Percentiles rank a stretch among this genome's conserved stretches.
Conservation (phyloP, 2,888 invertebrate species). For the Macaria liturata region DNA sequence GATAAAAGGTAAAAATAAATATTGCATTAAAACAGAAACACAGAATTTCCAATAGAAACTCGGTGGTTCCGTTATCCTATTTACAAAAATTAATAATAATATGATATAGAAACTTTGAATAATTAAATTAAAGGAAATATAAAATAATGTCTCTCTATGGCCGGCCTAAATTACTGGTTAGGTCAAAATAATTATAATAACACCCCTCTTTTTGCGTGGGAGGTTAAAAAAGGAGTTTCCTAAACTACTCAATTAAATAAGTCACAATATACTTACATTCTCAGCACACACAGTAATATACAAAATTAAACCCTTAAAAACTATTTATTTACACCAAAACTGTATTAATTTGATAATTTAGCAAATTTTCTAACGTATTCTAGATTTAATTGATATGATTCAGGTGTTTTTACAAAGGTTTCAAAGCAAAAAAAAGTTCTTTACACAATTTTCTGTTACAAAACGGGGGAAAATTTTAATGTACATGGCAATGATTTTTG, state of each 20-base stretch:
- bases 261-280: slow-evolving; percentile 69
- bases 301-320: slow-evolving; percentile 58
- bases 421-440: slow-evolving; percentile 46
- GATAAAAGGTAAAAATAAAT: slow-evolving; percentile 17
- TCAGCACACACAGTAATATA: slow-evolving; percentile 69
- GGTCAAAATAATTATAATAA: slow-evolving; percentile 10
- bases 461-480: slow-evolving; percentile 26
- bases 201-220: no score
- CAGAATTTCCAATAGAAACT: slow-evolving; percentile 14
- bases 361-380: slow-evolving; percentile 65
- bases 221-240: slow-evolving; percentile 26
- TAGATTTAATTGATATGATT: slow-evolving; percentile 77
- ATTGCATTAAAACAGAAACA: slow-evolving; percentile 25
- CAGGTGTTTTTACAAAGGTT: slow-evolving; percentile 64
- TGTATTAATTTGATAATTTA: slow-evolving; percentile 53
- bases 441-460: slow-evolving; percentile 42
- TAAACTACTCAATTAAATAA: slow-evolving; percentile 58
- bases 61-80: slow-evolving; percentile 8
- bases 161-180: slow-evolving; percentile 19
- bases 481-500: slow-evolving; percentile 38
- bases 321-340: slow-evolving; percentile 47
- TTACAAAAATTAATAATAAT: slow-evolving; percentile 8
- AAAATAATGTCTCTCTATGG: slow-evolving; percentile 20
- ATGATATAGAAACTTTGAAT: slow-evolving; percentile 2
- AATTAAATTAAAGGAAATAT: neutral